Evolutionary conservation across 2,113 vertebrate species (phyloP), one percentile per base, ranked within the genome.

Genomic region (Craseonycteris thonglongyai): DNA sequence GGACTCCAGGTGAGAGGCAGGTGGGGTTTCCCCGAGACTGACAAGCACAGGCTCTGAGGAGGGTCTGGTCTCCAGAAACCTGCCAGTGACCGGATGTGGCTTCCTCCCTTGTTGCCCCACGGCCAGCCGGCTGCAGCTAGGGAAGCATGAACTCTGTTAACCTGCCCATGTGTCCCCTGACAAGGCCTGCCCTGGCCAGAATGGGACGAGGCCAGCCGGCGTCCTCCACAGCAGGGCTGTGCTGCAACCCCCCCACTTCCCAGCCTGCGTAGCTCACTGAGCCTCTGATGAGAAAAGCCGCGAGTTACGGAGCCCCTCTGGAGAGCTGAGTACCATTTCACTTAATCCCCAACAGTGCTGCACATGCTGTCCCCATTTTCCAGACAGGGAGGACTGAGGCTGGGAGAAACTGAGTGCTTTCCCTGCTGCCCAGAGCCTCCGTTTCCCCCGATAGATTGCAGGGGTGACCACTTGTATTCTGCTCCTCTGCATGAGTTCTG

Each of bases 281-380:
- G 3, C 49, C 47, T 78, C 19, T 7, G 3, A 5, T 0, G 21
- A n/a, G 38, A n/a, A 38, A 21, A 56, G 12, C 56, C 30, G 1
- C 21, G 49, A 16, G 42, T 74, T 30, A 4, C 4, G 5, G 59
- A 47, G 61, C 13, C 58, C 13, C 79, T 49, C 0, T 2, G 3
- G 30, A 21, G 13, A 21, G 26, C 0, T 14, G 33, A 16, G 56
- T n/a, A 0, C 24, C 5, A 0, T 28, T 59, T 30, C 42, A 6
- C 51, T 75, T 65, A n/a, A 47, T 21, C 49, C 30, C 78, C 28
- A 30, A 0, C 4, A 4, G 7, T 5, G 33, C 40, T 8, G 6
- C 65, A 16, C n/a, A 7, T 56, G 21, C 54, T 61, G 75, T 18
- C 9, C 30, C 69, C 71, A 5, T 16, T 45, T 66, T 18, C 13